Percentiles rank a stretch among this genome's conserved stretches.
Evolutionary conservation across 2,797 vertebrate species (phyloP).

Genomic region (Lophius americanus): DNA sequence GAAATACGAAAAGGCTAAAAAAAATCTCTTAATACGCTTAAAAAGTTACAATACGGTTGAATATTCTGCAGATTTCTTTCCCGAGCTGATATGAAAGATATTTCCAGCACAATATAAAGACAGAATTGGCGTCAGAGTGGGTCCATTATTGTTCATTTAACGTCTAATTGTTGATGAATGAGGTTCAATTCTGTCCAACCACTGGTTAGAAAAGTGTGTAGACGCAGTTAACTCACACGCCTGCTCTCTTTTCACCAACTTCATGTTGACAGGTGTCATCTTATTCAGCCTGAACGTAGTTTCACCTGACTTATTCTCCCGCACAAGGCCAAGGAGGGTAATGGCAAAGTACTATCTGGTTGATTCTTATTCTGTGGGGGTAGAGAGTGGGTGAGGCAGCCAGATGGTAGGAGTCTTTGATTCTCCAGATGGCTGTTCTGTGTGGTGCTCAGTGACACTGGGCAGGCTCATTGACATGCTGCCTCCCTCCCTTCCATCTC

Average conservation of each 20-base stretch:
- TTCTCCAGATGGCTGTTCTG: conserved; percentile 88
- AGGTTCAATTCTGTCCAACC: conserved; percentile 8
- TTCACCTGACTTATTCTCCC: conserved; percentile 56
- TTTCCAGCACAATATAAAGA: conserved; percentile 14
- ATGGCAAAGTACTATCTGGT: conserved; percentile 70
- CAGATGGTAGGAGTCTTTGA: conserved; percentile 87
- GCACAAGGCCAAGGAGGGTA: conserved; percentile 63
- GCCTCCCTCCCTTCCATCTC: conserved; percentile 79
- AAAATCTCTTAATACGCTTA: too few species aligned
- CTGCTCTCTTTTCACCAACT: not conserved
- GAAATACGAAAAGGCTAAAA: not conserved
- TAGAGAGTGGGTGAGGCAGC: conserved; percentile 84
- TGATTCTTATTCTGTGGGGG: conserved; percentile 82
- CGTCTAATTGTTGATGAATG: conserved; percentile 10
- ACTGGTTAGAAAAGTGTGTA: not conserved
- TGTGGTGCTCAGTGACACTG: conserved; percentile 86
- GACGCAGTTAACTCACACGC: conserved; percentile 10
- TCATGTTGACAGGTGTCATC: conserved; percentile 16
- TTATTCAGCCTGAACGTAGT: conserved; percentile 22
- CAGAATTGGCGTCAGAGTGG: conserved; percentile 9
- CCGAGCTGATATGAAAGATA: too few species aligned
- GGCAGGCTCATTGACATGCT: conserved; percentile 87
- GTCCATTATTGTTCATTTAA: conserved; percentile 36
- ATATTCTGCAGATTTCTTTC: too few species aligned
- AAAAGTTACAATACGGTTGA: too few species aligned